Percentiles rank a stretch among this genome's conserved stretches.
These are phyloP conservation scores for Leuciscus idus DNA, from an alignment of 2,113 vertebrate genomes.

Conservation along the genomic window DNA sequence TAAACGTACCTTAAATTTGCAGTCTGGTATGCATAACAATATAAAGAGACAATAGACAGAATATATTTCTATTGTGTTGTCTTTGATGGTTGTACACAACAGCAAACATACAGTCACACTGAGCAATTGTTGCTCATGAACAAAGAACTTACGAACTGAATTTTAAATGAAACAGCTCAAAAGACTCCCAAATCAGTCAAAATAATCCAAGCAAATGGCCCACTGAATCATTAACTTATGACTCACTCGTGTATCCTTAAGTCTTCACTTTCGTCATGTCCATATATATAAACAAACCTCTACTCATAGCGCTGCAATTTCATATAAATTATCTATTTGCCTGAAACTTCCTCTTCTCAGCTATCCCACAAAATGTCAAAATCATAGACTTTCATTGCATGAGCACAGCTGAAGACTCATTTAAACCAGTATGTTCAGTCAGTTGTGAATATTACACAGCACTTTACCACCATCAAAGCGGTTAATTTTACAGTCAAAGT, in stretches of 20 bases:
- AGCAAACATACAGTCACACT: not conserved
- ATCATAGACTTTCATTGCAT: not conserved
- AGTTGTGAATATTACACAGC: not conserved
- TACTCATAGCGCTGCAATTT: not conserved
- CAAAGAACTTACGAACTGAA: not conserved
- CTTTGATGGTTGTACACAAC: not conserved
- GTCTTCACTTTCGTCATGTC: not conserved
- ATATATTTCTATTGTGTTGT: not conserved
- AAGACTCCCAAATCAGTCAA: not conserved
- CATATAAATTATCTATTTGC: not conserved
- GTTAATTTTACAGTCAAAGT: conserved; percentile 20
- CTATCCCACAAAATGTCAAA: not conserved
- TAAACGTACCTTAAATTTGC: not conserved
- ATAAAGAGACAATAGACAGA: not conserved
- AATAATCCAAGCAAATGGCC: not conserved
- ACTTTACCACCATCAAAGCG: not conserved
- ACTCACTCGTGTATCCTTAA: not conserved
- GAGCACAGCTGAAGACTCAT: not conserved
- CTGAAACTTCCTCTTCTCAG: not conserved
- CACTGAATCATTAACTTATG: not conserved
- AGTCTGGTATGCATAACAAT: not conserved
- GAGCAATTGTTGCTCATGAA: not conserved
- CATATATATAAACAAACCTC: not conserved
- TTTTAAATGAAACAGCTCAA: not conserved
- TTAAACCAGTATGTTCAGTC: not conserved